Percentiles rank a stretch among this genome's conserved stretches.
Conservation (phyloP, 2,113 vertebrate genomes). For the Mohoua ochrocephala region DNA sequence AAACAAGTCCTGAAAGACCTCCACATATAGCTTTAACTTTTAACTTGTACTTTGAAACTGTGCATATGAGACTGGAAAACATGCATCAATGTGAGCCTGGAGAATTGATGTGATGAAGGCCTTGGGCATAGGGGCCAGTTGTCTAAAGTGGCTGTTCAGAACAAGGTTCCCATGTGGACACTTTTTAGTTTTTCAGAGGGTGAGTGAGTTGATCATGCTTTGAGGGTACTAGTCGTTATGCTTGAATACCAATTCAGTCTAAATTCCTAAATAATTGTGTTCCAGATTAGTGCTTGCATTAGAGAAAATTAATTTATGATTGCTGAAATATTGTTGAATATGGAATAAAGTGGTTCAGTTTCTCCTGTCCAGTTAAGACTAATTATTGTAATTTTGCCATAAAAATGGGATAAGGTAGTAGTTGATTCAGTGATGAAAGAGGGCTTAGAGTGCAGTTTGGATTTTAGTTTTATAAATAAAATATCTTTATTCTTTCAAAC, state of each 20-base stretch:
- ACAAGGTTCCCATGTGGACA: not conserved
- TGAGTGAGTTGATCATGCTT: not conserved
- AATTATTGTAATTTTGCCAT: not conserved
- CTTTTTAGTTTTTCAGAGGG: not conserved
- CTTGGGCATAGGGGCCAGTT: not conserved
- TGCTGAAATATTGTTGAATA: not conserved
- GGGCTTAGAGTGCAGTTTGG: not conserved
- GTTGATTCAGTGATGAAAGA: not conserved
- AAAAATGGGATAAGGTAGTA: not conserved
- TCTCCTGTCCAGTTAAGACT: not conserved
- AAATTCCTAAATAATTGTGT: not conserved
- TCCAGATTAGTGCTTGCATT: not conserved
- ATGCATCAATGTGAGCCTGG: not conserved
- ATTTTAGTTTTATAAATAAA: not conserved
- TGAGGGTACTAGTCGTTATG: not conserved
- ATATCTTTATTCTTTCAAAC: not conserved
- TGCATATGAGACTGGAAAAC: not conserved
- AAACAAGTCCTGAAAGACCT: not conserved
- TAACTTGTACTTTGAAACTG: not conserved
- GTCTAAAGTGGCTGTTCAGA: not conserved
- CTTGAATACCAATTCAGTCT: not conserved
- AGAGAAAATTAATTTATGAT: not conserved
- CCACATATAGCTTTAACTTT: not conserved
- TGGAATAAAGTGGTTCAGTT: not conserved
- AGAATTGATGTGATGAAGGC: not conserved